Evolutionary conservation across 2,113 vertebrate species (phyloP), one percentile per base, ranked within the genome.

Genomic region (Misgurnus mizolepis): DNA sequence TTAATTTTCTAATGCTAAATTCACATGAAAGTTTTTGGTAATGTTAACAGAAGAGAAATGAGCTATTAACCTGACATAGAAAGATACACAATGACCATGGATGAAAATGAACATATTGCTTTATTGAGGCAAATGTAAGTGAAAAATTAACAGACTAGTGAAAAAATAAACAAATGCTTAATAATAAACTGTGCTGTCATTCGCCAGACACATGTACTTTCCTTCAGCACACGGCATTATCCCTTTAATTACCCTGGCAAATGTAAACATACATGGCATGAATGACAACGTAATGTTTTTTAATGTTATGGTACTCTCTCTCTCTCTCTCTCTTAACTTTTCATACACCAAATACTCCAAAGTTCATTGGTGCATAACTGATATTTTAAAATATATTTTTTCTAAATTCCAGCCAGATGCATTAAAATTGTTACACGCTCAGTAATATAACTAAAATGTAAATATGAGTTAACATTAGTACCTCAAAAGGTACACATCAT

Each of bases 51-150:
- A 34, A 34, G 1, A 34, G 7, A 58, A 39, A 66, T 41, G 8
- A 68, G 47, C 4, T n/a, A 18, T 18, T 55, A 4, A 50, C n/a
- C 47, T 34, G 11, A 17, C 39, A 70, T 22, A 50, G 1, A 53
- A 27, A 70, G 14, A 73, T 18, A 50, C 40, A 45, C 15, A 7
- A 47, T 68, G 27, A 39, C 40, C 62, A 45, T 49, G 9, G 60
- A 75, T 81, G 58, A 56, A 75, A 75, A 69, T 80, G 1, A 82
- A 67, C 67, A 80, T 86, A 87, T 87, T 85, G 86, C 84, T 87
- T 87, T 83, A 86, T 84, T 83, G 70, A 84, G 86, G 82, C 82
- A 87, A 77, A 85, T 64, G 39, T 18, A 56, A 67, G 67, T 77
- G 22, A 80, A 67, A 67, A 84, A 58, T 61, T 71, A 82, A 85